Conservation (phyloP, 2,797 vertebrate genomes). For the Microctenopoma steveboyesi region DNA sequence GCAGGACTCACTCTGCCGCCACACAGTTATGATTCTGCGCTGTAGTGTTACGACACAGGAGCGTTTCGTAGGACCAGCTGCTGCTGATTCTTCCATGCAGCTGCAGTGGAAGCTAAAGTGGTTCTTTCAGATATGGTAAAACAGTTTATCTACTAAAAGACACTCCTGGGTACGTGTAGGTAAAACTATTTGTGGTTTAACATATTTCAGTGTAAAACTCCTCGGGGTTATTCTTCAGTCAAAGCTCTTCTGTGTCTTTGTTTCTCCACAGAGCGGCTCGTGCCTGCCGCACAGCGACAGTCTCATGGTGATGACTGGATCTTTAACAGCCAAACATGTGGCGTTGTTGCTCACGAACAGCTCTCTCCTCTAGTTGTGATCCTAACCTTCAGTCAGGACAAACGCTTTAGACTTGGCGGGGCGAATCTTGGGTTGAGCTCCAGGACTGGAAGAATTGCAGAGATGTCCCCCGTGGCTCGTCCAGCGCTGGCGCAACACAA, state of each 20-base stretch:
- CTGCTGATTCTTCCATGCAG: neutral
- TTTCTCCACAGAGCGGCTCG: conserved; percentile 1
- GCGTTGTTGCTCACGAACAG: conserved; percentile 16
- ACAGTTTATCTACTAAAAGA: neutral
- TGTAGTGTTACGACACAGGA: neutral
- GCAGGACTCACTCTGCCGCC: neutral
- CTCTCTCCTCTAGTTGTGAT: neutral
- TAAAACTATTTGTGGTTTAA: neutral
- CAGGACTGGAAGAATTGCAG: conserved; percentile 65
- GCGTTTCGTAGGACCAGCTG: conserved; percentile 13
- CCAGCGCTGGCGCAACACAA: conserved; percentile 84
- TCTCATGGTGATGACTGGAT: neutral
- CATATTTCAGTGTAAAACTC: conserved; percentile 3
- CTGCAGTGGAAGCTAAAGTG: conserved; percentile 2
- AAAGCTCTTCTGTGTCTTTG: neutral
- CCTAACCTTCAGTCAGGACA: neutral
- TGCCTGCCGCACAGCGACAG: neutral
- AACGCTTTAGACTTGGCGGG: conserved; percentile 61
- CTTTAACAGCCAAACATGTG: neutral
- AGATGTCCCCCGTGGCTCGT: conserved; percentile 55
- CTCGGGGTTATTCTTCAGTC: conserved; percentile 17
- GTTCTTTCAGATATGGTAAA: neutral
- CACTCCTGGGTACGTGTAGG: neutral
- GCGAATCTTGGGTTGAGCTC: conserved; percentile 48
- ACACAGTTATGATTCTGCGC: neutral